Base-by-base conservation (phyloP, 2,888 invertebrate species). In the Rotaria socialis region DNA sequence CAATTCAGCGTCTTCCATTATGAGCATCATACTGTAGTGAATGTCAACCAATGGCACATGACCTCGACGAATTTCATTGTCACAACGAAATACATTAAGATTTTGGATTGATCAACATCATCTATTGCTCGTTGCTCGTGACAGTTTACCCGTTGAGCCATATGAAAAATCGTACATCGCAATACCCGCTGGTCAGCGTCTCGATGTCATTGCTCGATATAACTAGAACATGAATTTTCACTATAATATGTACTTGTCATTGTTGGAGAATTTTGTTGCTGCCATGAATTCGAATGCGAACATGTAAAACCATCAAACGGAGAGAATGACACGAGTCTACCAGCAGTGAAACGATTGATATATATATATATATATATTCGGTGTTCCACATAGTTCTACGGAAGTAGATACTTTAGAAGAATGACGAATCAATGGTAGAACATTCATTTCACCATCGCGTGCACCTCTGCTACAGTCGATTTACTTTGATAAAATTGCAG, bases 121-220 rank as follows among this genome's bases (percentile, higher is more conserved):
- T 10, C 56, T 90, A 16, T 86, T 85, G 1, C 85, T 90, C 10
- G 86, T 89, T 8, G 88, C 89, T 3, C 86, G 88, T 0, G 89
- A 89, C 80, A 89, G 89, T 14, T 87, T 87, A 56, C 89, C 89
- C 22, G 60, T 89, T 14, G 88, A 88, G 85, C 89, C 89, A 0
- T 52, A 88, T 2, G 84, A 35, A 0, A 88, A 88, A 4, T 89
- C 89, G 41, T 88, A 87, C 3, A 84, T 89, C 52, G 14, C 87
- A 89, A 6, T 87, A 89, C 88, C 89, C 86, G 88, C 89, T 10
- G 90, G 90, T 0, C 89, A 90, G 86, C 88, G 89, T 27, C 88
- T 88, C 74, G 90, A 90, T 87, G 88, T 90, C 84, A 87, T 89
- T 11, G 74, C 90, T 0, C 85, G 43, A 5, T 60, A n/a, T 27